phyloP scores from a whole-genome alignment of 2,113 vertebrate species.

The Etheostoma cragini region DNA sequence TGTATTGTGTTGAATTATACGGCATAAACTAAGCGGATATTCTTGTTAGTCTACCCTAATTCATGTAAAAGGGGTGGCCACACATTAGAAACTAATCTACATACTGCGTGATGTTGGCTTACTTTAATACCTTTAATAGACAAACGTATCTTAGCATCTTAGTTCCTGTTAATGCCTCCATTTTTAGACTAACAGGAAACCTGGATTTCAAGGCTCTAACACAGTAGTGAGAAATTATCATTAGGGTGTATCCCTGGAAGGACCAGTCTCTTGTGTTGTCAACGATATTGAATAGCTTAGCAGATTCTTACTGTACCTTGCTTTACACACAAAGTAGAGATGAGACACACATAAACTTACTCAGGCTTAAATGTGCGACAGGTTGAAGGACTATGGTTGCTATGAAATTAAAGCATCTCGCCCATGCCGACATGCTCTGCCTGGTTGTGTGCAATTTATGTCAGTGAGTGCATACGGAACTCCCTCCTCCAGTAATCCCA shows the following conservation, averaged over 20 bases:
- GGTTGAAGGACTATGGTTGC: background rate
- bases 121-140: background rate
- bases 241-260: conserved; percentile 8
- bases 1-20: background rate
- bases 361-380: conserved; percentile 32
- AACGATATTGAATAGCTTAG: conserved; percentile 27
- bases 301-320: conserved; percentile 14
- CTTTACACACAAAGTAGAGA: conserved; percentile 13
- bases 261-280: conserved; percentile 12
- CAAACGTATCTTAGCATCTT: background rate
- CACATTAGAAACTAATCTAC: background rate
- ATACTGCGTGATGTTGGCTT: background rate
- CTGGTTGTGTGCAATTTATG: background rate
- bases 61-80: background rate
- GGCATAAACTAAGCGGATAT: background rate
- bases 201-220: conserved; percentile 17
- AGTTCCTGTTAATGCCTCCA: conserved; percentile 2
- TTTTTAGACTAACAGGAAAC: conserved; percentile 12
- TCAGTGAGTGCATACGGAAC: background rate
- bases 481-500: conserved; percentile 18
- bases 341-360: background rate
- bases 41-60: background rate
- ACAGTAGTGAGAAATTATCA: conserved; percentile 37
- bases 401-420: background rate
- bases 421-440: background rate